Percentiles rank a stretch among this genome's conserved stretches.
These are phyloP conservation scores for Holothuria leucospilota DNA, from an alignment of 53 echinoderm and acorn worm genomes.

Conservation along the genomic window DNA sequence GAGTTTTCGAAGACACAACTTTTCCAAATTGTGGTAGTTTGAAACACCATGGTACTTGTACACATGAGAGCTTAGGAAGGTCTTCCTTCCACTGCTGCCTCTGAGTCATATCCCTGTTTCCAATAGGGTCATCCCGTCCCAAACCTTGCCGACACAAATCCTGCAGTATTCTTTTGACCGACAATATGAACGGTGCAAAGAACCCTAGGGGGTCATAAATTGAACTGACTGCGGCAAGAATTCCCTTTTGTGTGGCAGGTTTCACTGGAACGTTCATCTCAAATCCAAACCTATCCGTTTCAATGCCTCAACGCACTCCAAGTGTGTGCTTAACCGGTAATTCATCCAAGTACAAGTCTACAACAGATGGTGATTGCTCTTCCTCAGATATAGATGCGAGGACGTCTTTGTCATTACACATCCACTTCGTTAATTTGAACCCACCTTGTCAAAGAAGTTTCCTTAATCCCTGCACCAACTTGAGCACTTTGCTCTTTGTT, in stretches of 20 bases:
- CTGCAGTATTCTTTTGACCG: slow-evolving; percentile 65
- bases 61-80: slow-evolving; percentile 34
- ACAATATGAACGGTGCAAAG: slow-evolving; percentile 62
- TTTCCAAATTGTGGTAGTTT: slow-evolving; percentile 4
- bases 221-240: slow-evolving; percentile 61
- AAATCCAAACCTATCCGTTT: slow-evolving; percentile 44
- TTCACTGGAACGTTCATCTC: slow-evolving; percentile 46
- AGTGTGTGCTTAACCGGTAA: slow-evolving; percentile 68
- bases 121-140: slow-evolving; percentile 68
- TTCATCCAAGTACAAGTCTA: slow-evolving; percentile 52
- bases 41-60: slow-evolving; percentile 51
- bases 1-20: slow-evolving; percentile 3
- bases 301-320: slow-evolving; percentile 55
- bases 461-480: background rate
- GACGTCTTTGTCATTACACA: slow-evolving; percentile 51
- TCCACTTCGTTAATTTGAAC: slow-evolving; percentile 57
- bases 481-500: background rate
- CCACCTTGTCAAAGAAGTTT: slow-evolving; percentile 40
- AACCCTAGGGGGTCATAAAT: slow-evolving; percentile 75
- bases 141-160: slow-evolving; percentile 58
- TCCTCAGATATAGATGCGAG: slow-evolving; percentile 27
- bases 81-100: slow-evolving; percentile 40
- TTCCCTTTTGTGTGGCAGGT: slow-evolving; percentile 67
- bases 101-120: background rate
- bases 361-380: slow-evolving; percentile 55